phyloP scores from a whole-genome alignment of 30 jellyfish, hydroid and myxozoan species.

The Clytia hemisphaerica region DNA sequence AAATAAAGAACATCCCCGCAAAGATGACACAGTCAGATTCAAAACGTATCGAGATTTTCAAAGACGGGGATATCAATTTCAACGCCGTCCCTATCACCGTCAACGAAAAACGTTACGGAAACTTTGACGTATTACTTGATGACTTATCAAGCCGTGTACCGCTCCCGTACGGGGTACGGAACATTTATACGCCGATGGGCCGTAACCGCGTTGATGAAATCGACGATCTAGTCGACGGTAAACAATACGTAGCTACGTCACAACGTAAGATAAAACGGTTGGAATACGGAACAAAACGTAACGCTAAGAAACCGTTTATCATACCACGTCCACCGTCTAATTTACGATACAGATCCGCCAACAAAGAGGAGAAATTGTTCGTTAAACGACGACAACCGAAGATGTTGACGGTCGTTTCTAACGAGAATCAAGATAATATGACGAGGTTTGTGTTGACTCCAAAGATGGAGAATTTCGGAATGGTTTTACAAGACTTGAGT shows the following conservation, averaged over 20 bases:
- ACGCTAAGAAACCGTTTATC: neutral
- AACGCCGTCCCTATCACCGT: slow-evolving; percentile 68
- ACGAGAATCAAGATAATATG: slow-evolving; percentile 45
- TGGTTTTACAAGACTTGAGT: slow-evolving; percentile 49
- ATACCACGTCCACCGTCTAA: slow-evolving; percentile 16
- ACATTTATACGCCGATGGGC: slow-evolving; percentile 82
- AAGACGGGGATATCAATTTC: slow-evolving; percentile 84
- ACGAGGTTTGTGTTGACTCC: slow-evolving; percentile 40
- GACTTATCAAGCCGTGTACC: slow-evolving; percentile 72
- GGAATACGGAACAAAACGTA: slow-evolving; percentile 5
- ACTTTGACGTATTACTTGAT: slow-evolving; percentile 49
- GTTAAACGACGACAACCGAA: slow-evolving; percentile 43
- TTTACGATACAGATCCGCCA: slow-evolving; percentile 3
- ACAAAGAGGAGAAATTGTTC: slow-evolving; percentile 40
- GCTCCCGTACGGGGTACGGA: slow-evolving; percentile 78
- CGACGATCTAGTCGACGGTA: slow-evolving; percentile 67
- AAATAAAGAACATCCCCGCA: too few species aligned
- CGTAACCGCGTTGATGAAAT: slow-evolving; percentile 45
- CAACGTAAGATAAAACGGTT: neutral
- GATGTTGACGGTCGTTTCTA: slow-evolving; percentile 51
- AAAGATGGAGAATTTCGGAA: slow-evolving; percentile 39
- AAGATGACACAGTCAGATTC: too few species aligned
- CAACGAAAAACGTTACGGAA: slow-evolving; percentile 46
- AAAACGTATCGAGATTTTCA: slow-evolving; percentile 52
- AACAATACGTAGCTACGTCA: slow-evolving; percentile 68